Evolutionary conservation across 2,113 vertebrate species (phyloP).

Genomic region (Aleadryas rufinucha): DNA sequence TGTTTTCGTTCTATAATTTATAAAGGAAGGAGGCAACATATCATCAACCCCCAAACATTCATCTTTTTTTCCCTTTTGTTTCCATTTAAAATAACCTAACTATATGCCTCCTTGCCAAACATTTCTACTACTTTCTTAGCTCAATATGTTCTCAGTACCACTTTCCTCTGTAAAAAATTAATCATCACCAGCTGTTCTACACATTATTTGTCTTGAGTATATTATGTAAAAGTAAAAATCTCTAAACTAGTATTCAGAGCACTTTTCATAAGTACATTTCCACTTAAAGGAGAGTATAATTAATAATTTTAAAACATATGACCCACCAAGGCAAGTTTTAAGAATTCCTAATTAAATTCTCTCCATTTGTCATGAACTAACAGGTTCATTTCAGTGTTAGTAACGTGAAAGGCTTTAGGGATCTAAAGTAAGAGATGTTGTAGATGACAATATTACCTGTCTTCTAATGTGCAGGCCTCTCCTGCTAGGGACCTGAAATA

Average conservation of each 20-base stretch:
- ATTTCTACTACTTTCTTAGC: background rate
- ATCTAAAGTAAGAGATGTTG: background rate
- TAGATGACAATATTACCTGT: background rate
- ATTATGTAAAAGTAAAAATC: background rate
- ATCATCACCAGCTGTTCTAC: background rate
- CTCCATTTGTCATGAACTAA: conserved; percentile 9
- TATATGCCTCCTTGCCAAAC: background rate
- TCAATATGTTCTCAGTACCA: background rate
- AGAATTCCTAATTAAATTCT: background rate
- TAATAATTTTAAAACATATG: background rate
- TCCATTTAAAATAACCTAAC: background rate
- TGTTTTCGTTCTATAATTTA: background rate
- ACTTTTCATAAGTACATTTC: background rate
- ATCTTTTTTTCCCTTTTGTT: background rate
- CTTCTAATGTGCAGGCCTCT: background rate
- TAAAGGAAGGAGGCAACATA: background rate
- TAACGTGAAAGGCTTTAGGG: conserved; percentile 11
- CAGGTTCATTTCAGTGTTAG: background rate
- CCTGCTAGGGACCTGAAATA: background rate
- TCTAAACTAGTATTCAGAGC: background rate
- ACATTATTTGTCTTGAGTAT: background rate
- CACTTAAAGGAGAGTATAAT: background rate
- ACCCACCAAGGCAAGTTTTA: background rate
- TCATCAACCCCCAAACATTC: background rate
- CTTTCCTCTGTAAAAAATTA: background rate